Evolutionary conservation across 2,797 vertebrate species (phyloP), one percentile per base, ranked within the genome.

Genomic region (Sebastes itinus): DNA sequence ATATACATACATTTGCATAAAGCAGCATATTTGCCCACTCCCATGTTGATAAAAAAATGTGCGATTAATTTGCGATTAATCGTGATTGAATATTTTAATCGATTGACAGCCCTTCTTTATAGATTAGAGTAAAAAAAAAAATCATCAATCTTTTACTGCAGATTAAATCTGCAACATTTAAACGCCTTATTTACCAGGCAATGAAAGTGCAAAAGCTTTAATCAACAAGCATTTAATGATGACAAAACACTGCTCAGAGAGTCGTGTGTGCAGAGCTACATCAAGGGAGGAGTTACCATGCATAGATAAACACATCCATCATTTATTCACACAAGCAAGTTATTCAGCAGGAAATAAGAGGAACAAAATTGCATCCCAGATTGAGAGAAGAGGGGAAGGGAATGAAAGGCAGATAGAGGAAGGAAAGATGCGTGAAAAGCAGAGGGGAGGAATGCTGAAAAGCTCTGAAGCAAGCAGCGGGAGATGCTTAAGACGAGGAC

Each of bases 291-390:
- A 66, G 69, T 56, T 70, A 80, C 83, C 88, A 86, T 90, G 88
- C 84, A 85, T 35, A 56, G 70, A 88, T 52, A 80, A 90, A 86
- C 30, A 80, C 71, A 78, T 67, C 73, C 77, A 84, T 83, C 65
- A 75, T 87, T 63, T 83, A 83, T 75, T 83, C 76, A 78, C 65
- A 81, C 68, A 75, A 64, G 73, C 82, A 67, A 56, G 58, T 75
- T 66, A 83, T 85, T 86, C 52, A 80, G 71, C 68, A 58, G 70
- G 76, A 92, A 80, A 78, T 56, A 76, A 76, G 58, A 72, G 55
- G 72, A 82, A 72, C 46, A 85, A 89, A 65, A 78, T 58, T 74
- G 66, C 78, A 81, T 75, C 72, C 67, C n/a, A 42, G 64, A 69
- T 33, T 65, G 76, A 81, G 56, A 63, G 64, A 76, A 25, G 33